phyloP scores from a whole-genome alignment of 2,797 vertebrate genomes.

The Alauda arvensis region DNA sequence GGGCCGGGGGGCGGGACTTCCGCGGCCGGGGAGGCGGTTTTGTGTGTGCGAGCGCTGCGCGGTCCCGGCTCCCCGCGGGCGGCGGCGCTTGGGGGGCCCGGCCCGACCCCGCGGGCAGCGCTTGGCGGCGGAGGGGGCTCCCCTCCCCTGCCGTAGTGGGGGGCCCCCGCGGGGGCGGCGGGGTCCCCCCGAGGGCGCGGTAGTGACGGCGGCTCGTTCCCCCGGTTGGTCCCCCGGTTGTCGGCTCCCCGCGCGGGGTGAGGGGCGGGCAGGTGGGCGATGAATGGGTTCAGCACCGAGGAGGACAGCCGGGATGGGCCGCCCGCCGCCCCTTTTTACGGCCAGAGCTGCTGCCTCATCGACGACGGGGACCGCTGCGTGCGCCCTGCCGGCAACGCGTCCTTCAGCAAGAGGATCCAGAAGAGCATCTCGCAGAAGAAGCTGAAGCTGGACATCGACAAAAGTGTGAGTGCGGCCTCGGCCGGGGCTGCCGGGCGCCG shows the following conservation, averaged over 20 bases:
- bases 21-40: constrained; percentile 70
- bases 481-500: not conserved
- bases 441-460: constrained; percentile 95
- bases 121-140: not conserved
- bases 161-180: not conserved
- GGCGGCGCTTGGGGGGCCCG: constrained; percentile 7
- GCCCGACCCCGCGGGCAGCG: not conserved
- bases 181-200: not conserved
- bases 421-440: constrained; percentile 98
- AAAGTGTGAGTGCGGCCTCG: constrained; percentile 75
- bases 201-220: not conserved
- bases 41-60: constrained; percentile 28
- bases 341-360: constrained; percentile 95
- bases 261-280: constrained; percentile 59
- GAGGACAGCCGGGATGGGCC: constrained; percentile 94
- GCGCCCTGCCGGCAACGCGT: constrained; percentile 93
- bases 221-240: not conserved
- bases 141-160: not conserved
- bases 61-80: constrained; percentile 35
- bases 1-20: constrained; percentile 69
- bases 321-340: constrained; percentile 81
- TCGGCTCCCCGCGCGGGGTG: constrained; percentile 5
- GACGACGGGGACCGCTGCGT: constrained; percentile 93
- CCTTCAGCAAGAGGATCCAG: constrained; percentile 97
- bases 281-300: constrained; percentile 97